Percentiles rank a stretch among this genome's conserved stretches.
phyloP scores from a whole-genome alignment of 2,113 vertebrate genomes.

The Vanacampus margaritifer region DNA sequence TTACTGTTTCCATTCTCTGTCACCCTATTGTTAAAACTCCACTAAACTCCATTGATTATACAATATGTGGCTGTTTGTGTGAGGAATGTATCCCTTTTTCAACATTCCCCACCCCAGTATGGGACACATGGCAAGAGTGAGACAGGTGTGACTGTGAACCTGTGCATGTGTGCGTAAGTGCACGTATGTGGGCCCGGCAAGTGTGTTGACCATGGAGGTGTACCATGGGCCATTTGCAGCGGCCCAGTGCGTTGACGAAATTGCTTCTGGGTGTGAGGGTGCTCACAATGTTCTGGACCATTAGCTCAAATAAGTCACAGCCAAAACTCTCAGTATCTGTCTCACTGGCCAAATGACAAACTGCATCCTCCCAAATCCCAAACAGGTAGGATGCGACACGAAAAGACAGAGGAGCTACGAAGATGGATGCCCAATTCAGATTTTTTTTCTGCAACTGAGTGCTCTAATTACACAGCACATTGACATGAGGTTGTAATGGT shows the following conservation, averaged over 20 bases:
- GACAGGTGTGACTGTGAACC: conserved; percentile 28
- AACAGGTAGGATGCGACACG: conserved; percentile 23
- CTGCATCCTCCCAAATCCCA: conserved; percentile 66
- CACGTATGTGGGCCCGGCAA: conserved; percentile 33
- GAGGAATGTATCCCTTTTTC: conserved; percentile 44
- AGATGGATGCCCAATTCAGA: background rate
- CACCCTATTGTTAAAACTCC: background rate
- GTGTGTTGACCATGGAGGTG: conserved; percentile 65
- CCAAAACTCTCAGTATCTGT: conserved; percentile 73
- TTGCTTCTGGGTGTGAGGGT: conserved; percentile 72
- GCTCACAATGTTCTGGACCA: conserved; percentile 75
- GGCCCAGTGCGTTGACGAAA: conserved; percentile 68
- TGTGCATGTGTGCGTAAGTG: conserved; percentile 29
- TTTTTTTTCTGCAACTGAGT: background rate
- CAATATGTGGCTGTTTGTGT: conserved; percentile 4
- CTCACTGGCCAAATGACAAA: conserved; percentile 71
- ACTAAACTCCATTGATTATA: background rate
- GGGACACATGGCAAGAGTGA: conserved; percentile 6
- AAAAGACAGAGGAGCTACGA: conserved; percentile 12
- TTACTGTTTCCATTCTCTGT: too few relatives aligned
- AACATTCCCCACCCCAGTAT: conserved; percentile 11
- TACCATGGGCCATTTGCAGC: conserved; percentile 67
- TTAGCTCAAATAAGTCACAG: conserved; percentile 76
- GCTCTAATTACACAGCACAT: background rate
- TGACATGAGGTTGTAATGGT: background rate